Conservation (phyloP, 1,140 invertebrate genomes). For the Asobara japonica region DNA sequence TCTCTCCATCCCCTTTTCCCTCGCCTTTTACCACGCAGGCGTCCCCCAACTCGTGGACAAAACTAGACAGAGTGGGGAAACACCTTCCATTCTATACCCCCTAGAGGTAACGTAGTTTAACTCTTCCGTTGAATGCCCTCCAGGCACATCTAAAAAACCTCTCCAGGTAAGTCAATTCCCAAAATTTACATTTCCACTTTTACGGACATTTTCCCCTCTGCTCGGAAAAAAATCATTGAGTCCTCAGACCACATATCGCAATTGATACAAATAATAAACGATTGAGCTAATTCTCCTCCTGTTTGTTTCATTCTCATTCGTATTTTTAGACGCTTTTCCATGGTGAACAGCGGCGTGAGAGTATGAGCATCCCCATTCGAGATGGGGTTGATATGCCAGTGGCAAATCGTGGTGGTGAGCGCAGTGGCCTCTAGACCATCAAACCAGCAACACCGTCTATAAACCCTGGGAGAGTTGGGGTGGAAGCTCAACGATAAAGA, state of each 20-base stretch:
- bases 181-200: background rate
- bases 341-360: background rate
- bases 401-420: constrained; percentile 57
- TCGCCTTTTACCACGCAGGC: background rate
- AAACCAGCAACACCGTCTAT: constrained; percentile 58
- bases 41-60: background rate
- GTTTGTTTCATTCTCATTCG: background rate
- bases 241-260: background rate
- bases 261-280: background rate
- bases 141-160: background rate
- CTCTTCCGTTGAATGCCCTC: constrained; percentile 8
- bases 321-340: background rate
- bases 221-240: background rate
- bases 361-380: constrained; percentile 45
- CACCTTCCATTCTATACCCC: background rate
- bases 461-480: background rate
- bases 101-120: constrained; percentile 6
- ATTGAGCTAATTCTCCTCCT: background rate
- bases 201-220: background rate
- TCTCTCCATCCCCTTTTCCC: background rate
- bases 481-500: background rate
- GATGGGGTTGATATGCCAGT: constrained; percentile 52
- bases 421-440: constrained; percentile 66
- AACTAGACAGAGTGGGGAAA: background rate
- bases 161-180: constrained; percentile 7